Evolutionary conservation across 2,113 vertebrate genomes (phyloP), one percentile per base, ranked within the genome.

Genomic region (Penelope pileata): DNA sequence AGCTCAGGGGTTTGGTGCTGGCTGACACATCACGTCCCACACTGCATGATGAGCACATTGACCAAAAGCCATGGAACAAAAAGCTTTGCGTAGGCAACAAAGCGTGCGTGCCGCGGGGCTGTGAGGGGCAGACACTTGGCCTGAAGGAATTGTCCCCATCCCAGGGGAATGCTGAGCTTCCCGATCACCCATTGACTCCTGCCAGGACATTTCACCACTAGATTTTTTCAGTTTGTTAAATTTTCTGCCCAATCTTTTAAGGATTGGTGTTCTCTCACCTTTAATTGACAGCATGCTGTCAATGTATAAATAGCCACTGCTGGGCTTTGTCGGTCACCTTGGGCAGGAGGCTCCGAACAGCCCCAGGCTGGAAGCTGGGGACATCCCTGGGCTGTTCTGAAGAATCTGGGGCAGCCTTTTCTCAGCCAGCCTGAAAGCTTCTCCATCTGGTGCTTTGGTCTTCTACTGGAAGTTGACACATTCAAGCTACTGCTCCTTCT

Each of bases 131-230:
- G 7, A 2, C 3, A 0, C 42, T 63, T 70, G 29, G 63, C n/a
- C 45, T 10, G 47, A 16, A 59, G 43, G 50, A 51, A 32, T 38
- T 1, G 0, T 72, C 43, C 42, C 17, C 47, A 50, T 59, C 32
- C 30, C 0, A 0, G 38, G 66, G 38, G 27, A 15, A 12, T 6
- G 29, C 51, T 36, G 48, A 68, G 9, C 2, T 1, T 62, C 60
- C 8, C 50, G 47, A 13, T 17, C 5, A 3, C 1, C 1, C 43
- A 2, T 1, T 43, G 67, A 10, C 40, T 50, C 29, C 29, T 66
- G 32, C 43, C 72, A 84, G 60, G n/a, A 64, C 32, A 12, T 74
- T 77, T 62, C 63, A 59, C 47, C 26, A 6, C 51, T 68, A 42
- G 13, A 90, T 80, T 73, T 69, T 54, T 90, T 66, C 59, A 1